Conservation (phyloP, 2,797 vertebrate species). For the Cynodonichthys magdalenae region DNA sequence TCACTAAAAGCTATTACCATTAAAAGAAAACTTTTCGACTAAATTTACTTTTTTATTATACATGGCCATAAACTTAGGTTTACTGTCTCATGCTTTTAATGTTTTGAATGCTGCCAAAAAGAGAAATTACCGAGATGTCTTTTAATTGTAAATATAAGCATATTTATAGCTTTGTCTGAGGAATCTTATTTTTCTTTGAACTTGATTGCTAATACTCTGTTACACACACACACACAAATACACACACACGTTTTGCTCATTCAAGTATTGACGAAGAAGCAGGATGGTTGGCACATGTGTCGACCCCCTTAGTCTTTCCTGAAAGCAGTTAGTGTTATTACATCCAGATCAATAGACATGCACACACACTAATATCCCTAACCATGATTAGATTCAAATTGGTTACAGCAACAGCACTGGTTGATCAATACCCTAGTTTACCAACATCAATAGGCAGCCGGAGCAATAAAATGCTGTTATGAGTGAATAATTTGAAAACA, state of each 20-base stretch:
- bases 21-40: too few relatives aligned
- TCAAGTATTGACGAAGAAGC: slow-evolving; percentile 1
- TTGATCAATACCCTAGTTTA: slow-evolving; percentile 73
- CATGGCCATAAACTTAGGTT: too few relatives aligned
- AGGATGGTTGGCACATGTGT: slow-evolving; percentile 1
- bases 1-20: too few relatives aligned
- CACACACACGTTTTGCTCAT: neutral
- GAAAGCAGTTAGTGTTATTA: slow-evolving; percentile 39
- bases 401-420: slow-evolving; percentile 61
- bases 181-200: neutral
- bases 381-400: slow-evolving; percentile 67
- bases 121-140: neutral
- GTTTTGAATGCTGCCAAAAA: too few relatives aligned
- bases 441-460: slow-evolving; percentile 55
- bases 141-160: neutral
- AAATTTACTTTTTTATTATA: too few relatives aligned
- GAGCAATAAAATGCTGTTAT: slow-evolving; percentile 55
- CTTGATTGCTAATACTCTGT: neutral
- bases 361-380: slow-evolving; percentile 45
- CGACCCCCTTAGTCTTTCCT: slow-evolving; percentile 7
- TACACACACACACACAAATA: neutral
- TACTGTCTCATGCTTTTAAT: too few relatives aligned
- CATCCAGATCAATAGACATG: slow-evolving; percentile 57
- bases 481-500: slow-evolving; percentile 48
- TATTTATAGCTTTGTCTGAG: neutral